These are phyloP conservation scores for Cydia splendana DNA, from an alignment of 1,140 invertebrate species.

Conservation along the genomic window DNA sequence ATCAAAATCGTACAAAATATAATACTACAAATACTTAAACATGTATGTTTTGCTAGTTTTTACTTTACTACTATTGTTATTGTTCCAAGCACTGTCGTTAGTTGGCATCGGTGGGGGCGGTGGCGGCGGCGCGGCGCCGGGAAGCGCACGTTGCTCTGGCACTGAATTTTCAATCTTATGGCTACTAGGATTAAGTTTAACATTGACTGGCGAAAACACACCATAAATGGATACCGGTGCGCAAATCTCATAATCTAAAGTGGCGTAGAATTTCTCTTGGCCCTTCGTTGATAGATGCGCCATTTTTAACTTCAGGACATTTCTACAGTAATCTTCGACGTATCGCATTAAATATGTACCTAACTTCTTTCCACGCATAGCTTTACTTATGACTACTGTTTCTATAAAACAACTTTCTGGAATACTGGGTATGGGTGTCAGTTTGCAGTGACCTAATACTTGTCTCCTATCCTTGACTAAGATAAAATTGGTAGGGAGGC, in stretches of 20 bases:
- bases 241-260: conserved; percentile 86
- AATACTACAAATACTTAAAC: conserved; percentile 62
- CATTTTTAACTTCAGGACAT: conserved; percentile 81
- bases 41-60: conserved; percentile 68
- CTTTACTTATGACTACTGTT: conserved; percentile 87
- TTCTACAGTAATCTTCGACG: conserved; percentile 85
- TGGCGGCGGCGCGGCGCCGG: conserved; percentile 40
- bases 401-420: conserved; percentile 86
- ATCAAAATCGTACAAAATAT: no score
- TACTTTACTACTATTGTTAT: conserved; percentile 45
- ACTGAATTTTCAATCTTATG: conserved; percentile 44
- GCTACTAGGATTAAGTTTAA: conserved; percentile 33
- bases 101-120: conserved; percentile 59
- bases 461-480: conserved; percentile 81
- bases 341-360: conserved; percentile 86
- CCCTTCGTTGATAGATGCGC: conserved; percentile 89
- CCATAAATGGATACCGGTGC: conserved; percentile 85
- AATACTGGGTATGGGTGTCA: conserved; percentile 84
- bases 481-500: conserved; percentile 86
- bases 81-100: conserved; percentile 44
- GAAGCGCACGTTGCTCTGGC: conserved; percentile 34
- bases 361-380: conserved; percentile 85
- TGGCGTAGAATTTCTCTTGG: conserved; percentile 87
- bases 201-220: conserved; percentile 42
- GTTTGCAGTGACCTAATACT: conserved; percentile 88